Base-by-base conservation (phyloP, 2,797 vertebrate genomes). In the Telmatherina bonti region DNA sequence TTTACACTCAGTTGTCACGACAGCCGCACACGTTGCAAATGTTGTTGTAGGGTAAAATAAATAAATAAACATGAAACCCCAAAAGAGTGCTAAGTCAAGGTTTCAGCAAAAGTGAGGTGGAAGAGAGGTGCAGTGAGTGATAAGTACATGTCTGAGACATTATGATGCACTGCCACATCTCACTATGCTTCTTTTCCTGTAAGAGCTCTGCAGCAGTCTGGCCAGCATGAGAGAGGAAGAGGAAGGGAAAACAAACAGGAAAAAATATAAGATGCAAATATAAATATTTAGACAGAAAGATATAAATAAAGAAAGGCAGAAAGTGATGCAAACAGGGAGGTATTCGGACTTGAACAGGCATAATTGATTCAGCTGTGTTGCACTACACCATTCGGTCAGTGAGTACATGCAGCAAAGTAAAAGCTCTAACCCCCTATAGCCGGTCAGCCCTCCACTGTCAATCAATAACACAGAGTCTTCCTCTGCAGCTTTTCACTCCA, bases 161-260 rank as follows among this genome's bases (percentile, higher is more conserved):
- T 91, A 87, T 83, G 81, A 93, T 91, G 89, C 91, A 88, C 82
- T 73, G 79, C 89, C 91, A 93, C 86, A 85, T 91, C 90, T 90
- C 91, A 88, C 88, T 91, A 90, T 78, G 91, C 86, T 87, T 79
- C 87, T 89, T 80, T 84, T n/a, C 84, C 75, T 79, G 68, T 72
- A 76, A 82, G 78, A 85, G 88, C 90, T 86, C 90, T 89, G 90
- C 91, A 89, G 89, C 78, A 88, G 76, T 86, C 81, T 79, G 71
- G 74, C 68, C 67, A 58, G 78, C 67, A 69, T 71, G 49, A 68
- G 49, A 62, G 62, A 73, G 55, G 67, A 35, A 16, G n/a, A 26
- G 49, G 33, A 26, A 31, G 31, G 22, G 75, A 65, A 38, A 20
- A 57, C 10, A 41, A 36, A 70, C n/a, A 54, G 18, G 30, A 31